Conservation (phyloP, 2,113 vertebrate species). For the Amblyornis subalaris region DNA sequence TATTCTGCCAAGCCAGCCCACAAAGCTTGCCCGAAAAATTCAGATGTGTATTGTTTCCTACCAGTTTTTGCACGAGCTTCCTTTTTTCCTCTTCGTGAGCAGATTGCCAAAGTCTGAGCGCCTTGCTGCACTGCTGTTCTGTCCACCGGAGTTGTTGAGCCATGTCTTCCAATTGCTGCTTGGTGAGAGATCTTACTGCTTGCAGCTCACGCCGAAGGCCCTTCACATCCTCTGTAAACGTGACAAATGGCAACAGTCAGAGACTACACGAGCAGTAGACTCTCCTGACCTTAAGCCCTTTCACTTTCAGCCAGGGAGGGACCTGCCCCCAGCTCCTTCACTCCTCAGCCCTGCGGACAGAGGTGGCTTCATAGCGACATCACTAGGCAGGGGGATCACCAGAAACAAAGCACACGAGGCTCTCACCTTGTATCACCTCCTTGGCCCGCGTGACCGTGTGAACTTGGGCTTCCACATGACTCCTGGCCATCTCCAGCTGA, state of each 20-base stretch:
- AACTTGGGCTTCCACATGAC: too few relatives aligned
- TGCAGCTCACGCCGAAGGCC: constrained; percentile 76
- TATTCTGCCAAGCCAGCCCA: not conserved
- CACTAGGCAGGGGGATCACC: too few relatives aligned
- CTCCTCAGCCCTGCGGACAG: too few relatives aligned
- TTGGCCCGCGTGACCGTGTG: too few relatives aligned
- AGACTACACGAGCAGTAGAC: not conserved
- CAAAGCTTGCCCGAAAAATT: not conserved
- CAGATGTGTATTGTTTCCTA: not conserved
- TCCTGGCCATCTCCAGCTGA: too few relatives aligned
- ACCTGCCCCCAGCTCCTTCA: too few relatives aligned
- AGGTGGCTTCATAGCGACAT: too few relatives aligned
- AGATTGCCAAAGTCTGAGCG: constrained; percentile 4
- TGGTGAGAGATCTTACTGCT: constrained; percentile 35
- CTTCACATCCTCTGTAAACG: constrained; percentile 74
- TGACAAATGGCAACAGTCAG: not conserved
- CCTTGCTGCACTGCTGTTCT: not conserved
- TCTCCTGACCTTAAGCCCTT: not conserved
- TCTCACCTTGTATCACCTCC: too few relatives aligned
- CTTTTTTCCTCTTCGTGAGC: constrained; percentile 41
- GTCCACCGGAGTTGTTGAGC: not conserved
- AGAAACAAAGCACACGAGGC: too few relatives aligned
- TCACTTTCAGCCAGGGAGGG: too few relatives aligned
- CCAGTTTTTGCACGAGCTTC: too few relatives aligned
- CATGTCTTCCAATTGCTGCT: constrained; percentile 9